These are phyloP conservation scores for Amorpha juglandis DNA, from an alignment of 2,888 invertebrate genomes.

Conservation along the genomic window DNA sequence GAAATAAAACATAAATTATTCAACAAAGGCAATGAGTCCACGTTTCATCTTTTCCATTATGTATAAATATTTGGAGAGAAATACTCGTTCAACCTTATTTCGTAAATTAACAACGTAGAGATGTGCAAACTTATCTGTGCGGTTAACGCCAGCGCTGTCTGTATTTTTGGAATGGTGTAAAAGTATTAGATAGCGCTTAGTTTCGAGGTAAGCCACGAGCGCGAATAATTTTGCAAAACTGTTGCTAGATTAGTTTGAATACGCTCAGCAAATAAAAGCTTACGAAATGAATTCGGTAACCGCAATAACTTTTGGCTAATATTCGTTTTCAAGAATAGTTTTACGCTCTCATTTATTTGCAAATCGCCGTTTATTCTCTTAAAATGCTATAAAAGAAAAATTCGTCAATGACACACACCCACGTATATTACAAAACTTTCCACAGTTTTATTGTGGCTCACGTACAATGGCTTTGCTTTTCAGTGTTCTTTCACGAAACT, in stretches of 20 bases:
- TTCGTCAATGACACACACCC: background rate
- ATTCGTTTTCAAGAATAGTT: slow-evolving; percentile 30
- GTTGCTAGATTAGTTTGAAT: slow-evolving; percentile 29
- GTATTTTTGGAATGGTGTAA: slow-evolving; percentile 4
- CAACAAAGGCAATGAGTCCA: slow-evolving; percentile 69
- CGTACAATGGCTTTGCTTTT: slow-evolving; percentile 14
- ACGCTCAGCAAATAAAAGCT: slow-evolving; percentile 40
- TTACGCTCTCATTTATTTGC: background rate
- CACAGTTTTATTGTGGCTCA: slow-evolving; percentile 13
- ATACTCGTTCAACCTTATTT: slow-evolving; percentile 62
- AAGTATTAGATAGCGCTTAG: background rate
- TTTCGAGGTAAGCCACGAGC: slow-evolving; percentile 7
- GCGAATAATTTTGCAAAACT: slow-evolving; percentile 17
- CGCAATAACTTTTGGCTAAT: slow-evolving; percentile 37
- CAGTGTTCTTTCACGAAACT: slow-evolving; percentile 17
- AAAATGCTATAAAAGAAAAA: background rate
- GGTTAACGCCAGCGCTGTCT: background rate
- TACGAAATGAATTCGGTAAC: slow-evolving; percentile 37
- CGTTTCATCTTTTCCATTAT: slow-evolving; percentile 72
- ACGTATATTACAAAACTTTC: slow-evolving; percentile 12
- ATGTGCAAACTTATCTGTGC: slow-evolving; percentile 34
- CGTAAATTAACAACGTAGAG: slow-evolving; percentile 61
- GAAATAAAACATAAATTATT: slow-evolving; percentile 76
- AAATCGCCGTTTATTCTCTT: background rate
- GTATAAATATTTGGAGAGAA: slow-evolving; percentile 64